Percentiles rank a stretch among this genome's conserved stretches.
Conservation (phyloP, 2,113 vertebrate genomes). For the Sinosuthora webbiana region DNA sequence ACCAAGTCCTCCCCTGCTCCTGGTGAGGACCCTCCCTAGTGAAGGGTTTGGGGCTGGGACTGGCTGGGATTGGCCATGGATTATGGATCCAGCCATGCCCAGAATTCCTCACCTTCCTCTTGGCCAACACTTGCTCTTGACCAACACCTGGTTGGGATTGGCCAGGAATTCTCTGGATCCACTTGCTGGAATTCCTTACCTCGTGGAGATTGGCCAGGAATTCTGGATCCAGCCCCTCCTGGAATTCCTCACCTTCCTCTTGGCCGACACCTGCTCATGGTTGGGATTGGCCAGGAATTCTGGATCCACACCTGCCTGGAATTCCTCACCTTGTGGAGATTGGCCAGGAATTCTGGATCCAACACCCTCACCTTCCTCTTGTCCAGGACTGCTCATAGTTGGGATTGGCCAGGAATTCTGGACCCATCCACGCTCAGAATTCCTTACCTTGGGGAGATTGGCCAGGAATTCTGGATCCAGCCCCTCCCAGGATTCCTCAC, state of each 20-base stretch:
- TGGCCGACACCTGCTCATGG: too few species aligned
- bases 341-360: too few species aligned
- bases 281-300: too few species aligned
- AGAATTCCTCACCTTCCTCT: background rate
- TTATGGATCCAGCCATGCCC: background rate
- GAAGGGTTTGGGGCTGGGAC: background rate
- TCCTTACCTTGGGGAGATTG: background rate
- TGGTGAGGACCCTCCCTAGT: background rate
- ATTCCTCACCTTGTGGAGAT: too few species aligned
- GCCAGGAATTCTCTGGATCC: too few species aligned
- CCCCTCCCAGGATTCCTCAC: conserved; percentile 56
- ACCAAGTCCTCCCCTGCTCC: background rate
- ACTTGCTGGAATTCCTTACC: rapidly evolving
- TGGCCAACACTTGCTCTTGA: too few species aligned
- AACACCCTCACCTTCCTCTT: too few species aligned
- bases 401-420: background rate
- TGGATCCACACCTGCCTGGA: background rate
- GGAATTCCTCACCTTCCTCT: too few species aligned
- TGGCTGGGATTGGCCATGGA: background rate
- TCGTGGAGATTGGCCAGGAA: background rate
- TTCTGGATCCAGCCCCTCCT: background rate
- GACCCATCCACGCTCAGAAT: too few species aligned
- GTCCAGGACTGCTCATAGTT: too few species aligned
- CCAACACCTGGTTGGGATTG: too few species aligned
- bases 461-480: background rate